Percentiles rank a stretch among this genome's conserved stretches.
Evolutionary conservation across 1,140 invertebrate genomes (phyloP).

Genomic region (Drosophila orena): DNA sequence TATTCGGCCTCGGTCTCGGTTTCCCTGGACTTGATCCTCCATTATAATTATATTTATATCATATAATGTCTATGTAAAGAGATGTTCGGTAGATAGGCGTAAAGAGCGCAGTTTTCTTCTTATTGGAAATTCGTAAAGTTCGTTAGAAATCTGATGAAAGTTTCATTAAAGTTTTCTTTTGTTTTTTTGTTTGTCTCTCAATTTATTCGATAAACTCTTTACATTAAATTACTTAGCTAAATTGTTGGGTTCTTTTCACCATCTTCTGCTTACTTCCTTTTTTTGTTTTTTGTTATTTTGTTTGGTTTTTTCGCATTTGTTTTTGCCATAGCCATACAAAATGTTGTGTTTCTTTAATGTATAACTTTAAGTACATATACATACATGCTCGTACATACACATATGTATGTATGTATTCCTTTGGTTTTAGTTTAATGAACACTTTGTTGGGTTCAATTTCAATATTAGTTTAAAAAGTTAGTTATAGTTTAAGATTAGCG

Average conservation of each 20-base stretch:
- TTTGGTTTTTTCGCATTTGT: slow-evolving; percentile 7
- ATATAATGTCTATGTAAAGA: slow-evolving; percentile 54
- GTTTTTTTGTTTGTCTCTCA: slow-evolving; percentile 46
- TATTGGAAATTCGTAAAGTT: slow-evolving; percentile 72
- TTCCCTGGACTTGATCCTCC: slow-evolving; percentile 19
- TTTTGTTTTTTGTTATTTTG: slow-evolving; percentile 5
- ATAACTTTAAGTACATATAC: slow-evolving; percentile 49
- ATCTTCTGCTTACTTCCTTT: slow-evolving; percentile 22
- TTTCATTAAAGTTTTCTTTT: slow-evolving; percentile 48
- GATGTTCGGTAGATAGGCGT: slow-evolving; percentile 62
- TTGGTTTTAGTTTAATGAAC: slow-evolving; percentile 76
- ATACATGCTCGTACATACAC: slow-evolving; percentile 38
- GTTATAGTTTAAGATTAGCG: slow-evolving; percentile 64
- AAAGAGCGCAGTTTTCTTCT: slow-evolving; percentile 54
- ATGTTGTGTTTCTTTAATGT: slow-evolving; percentile 64
- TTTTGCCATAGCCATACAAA: slow-evolving; percentile 75
- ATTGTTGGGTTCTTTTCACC: slow-evolving; percentile 59
- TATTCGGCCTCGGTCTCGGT: slow-evolving; percentile 18
- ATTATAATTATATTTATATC: slow-evolving; percentile 46
- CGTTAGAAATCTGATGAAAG: slow-evolving; percentile 53
- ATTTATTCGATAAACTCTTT: slow-evolving; percentile 75
- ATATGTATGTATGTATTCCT: slow-evolving; percentile 44
- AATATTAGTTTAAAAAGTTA: slow-evolving; percentile 82
- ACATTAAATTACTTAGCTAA: slow-evolving; percentile 75
- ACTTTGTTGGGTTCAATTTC: slow-evolving; percentile 82